Evolutionary conservation across 2,888 invertebrate species (phyloP).

Genomic region (Aporophyla lueneburgensis): DNA sequence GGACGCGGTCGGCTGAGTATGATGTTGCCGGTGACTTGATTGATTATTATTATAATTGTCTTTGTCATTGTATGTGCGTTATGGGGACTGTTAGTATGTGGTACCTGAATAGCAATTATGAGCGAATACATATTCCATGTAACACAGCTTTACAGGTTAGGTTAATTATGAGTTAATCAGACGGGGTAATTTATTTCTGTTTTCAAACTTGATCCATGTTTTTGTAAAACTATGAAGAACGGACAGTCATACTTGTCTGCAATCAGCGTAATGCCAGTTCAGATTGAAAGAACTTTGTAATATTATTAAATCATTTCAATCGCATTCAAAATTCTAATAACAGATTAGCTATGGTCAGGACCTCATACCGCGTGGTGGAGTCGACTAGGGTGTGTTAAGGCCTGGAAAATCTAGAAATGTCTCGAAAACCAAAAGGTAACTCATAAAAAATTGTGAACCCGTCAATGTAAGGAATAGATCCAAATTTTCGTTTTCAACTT

Average conservation of each 20-base stretch:
- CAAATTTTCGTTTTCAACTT: not conserved
- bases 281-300: conserved; percentile 26
- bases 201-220: too few species aligned
- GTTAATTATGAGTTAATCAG: conserved; percentile 26
- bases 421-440: not conserved
- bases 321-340: conserved; percentile 1
- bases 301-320: not conserved
- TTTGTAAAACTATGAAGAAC: too few species aligned
- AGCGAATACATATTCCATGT: conserved; percentile 16
- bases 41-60: conserved; percentile 64
- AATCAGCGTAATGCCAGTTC: conserved; percentile 8
- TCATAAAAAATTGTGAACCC: not conserved
- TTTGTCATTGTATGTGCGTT: conserved; percentile 49
- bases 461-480: not conserved
- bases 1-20: conserved; percentile 67
- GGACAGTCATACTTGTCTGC: too few species aligned
- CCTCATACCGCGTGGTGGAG: not conserved
- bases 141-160: not conserved
- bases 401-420: not conserved
- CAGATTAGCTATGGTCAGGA: conserved; percentile 4
- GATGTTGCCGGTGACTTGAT: conserved; percentile 58
- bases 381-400: not conserved
- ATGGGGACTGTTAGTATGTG: conserved; percentile 19
- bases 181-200: not conserved
- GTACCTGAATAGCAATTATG: conserved; percentile 23